phyloP scores from a whole-genome alignment of 2,113 vertebrate genomes.

The Chrysochloris asiatica region DNA sequence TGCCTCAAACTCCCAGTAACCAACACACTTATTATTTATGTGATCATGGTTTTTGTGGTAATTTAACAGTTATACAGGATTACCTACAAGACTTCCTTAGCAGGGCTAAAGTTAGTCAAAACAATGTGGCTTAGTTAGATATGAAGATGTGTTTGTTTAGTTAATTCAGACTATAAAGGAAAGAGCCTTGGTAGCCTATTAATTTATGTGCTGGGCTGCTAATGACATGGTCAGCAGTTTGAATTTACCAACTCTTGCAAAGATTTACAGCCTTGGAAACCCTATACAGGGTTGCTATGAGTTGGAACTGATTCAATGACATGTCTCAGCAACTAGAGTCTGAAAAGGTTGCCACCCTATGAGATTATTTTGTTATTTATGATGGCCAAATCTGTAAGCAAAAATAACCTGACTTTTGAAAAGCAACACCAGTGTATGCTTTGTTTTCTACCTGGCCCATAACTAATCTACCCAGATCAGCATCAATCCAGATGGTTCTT shows the following conservation, averaged over 20 bases:
- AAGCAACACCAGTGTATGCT: background rate
- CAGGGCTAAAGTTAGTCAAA: background rate
- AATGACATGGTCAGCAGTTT: no score
- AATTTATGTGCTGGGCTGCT: no score
- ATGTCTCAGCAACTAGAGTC: background rate
- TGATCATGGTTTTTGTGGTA: background rate
- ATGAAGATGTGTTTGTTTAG: no score
- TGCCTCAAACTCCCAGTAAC: background rate
- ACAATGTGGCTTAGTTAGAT: background rate
- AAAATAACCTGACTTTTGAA: constrained; percentile 51
- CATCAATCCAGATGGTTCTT: constrained; percentile 61
- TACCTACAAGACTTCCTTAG: background rate
- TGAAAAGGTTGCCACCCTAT: background rate
- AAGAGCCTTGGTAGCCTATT: no score
- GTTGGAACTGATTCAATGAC: no score
- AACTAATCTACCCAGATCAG: constrained; percentile 60
- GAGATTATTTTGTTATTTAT: no score
- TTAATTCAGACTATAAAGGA: no score
- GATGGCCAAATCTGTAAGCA: constrained; percentile 10
- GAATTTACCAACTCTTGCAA: no score
- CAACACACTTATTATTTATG: background rate
- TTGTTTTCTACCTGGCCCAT: background rate
- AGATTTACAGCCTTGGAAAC: no score
- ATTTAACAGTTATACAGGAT: background rate
- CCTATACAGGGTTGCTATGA: no score